phyloP scores from a whole-genome alignment of 2,888 invertebrate genomes.

The Epirrhoe tristata region DNA sequence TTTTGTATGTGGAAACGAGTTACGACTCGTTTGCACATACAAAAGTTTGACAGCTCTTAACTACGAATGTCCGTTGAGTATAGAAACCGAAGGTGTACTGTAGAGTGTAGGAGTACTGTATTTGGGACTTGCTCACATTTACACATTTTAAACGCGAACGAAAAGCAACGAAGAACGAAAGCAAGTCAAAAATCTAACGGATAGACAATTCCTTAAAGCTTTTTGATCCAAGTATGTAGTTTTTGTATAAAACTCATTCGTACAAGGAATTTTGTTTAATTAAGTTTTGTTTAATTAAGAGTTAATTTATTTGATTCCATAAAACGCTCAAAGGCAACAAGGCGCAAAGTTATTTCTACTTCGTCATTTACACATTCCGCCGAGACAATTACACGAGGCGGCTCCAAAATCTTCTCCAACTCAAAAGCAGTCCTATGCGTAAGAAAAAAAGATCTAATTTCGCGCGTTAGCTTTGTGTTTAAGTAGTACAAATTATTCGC shows the following conservation, averaged over 20 bases:
- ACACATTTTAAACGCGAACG: no score
- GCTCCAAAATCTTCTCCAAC: conserved; percentile 10
- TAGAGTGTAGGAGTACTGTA: no score
- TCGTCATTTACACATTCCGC: conserved; percentile 29
- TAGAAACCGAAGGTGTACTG: no score
- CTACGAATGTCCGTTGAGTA: no score
- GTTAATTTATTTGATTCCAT: conserved; percentile 17
- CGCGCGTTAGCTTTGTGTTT: neutral
- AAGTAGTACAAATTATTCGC: conserved; percentile 9
- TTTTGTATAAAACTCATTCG: neutral
- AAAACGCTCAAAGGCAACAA: conserved; percentile 8
- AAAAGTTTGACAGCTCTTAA: no score
- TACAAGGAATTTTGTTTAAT: conserved; percentile 5
- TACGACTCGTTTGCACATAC: no score
- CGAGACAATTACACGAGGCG: conserved; percentile 26
- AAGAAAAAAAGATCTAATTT: conserved; percentile 13
- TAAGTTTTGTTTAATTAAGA: conserved; percentile 16
- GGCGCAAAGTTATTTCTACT: conserved; percentile 17
- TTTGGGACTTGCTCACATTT: no score
- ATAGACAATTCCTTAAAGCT: no score
- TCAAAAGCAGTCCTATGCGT: conserved; percentile 17
- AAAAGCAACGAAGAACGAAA: no score
- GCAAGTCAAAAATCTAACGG: no score
- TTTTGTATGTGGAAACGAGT: no score
- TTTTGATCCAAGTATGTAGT: neutral